phyloP scores from a whole-genome alignment of 1,140 invertebrate genomes.

The Megalopta genalis region DNA sequence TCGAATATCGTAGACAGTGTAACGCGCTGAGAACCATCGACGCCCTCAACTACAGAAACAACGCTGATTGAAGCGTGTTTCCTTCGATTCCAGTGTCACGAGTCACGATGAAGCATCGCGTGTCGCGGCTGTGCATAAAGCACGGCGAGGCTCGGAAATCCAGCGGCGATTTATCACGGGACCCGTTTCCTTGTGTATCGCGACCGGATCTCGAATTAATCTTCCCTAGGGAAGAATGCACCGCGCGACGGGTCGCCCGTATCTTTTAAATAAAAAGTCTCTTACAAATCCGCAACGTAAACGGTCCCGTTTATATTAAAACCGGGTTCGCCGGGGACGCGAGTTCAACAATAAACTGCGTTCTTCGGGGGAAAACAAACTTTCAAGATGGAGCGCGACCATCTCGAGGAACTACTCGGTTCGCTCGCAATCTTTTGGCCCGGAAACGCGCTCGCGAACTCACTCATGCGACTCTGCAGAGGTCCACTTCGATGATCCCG shows the following conservation, averaged over 20 bases:
- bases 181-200: neutral
- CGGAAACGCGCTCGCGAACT: conserved; percentile 18
- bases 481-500: neutral
- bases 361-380: conserved; percentile 5
- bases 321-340: neutral
- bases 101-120: neutral
- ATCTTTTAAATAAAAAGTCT: too few relatives aligned
- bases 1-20: too few relatives aligned
- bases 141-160: neutral
- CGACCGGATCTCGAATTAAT: neutral
- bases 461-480: neutral
- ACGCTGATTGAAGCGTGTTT: too few relatives aligned
- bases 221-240: neutral
- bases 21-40: too few relatives aligned
- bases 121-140: neutral
- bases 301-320: neutral
- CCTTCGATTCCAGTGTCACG: too few relatives aligned
- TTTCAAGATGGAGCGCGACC: neutral
- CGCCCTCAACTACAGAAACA: too few relatives aligned
- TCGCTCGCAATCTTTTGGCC: conserved; percentile 9
- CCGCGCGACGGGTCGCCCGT: too few relatives aligned
- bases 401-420: conserved; percentile 2
- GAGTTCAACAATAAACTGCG: conserved; percentile 2
- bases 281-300: neutral
- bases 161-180: neutral